phyloP scores from a whole-genome alignment of 2,888 invertebrate species.

The Phasia obesa region DNA sequence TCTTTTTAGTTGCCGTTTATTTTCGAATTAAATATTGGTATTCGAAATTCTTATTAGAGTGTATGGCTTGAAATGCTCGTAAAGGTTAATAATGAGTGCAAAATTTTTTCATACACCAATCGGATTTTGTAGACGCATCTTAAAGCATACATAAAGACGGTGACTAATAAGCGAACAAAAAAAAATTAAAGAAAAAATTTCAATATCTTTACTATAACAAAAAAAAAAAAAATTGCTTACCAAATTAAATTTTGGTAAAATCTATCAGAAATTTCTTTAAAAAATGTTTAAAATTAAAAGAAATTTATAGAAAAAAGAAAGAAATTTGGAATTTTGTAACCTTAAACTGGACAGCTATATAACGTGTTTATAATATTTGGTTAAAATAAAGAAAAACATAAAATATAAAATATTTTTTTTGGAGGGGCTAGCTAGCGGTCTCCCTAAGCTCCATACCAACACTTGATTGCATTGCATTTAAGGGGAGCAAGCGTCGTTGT shows the following conservation, averaged over 20 bases:
- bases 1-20: slow-evolving; percentile 15
- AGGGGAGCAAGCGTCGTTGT: slow-evolving; percentile 63
- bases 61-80: slow-evolving; percentile 63
- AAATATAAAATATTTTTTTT: slow-evolving; percentile 28
- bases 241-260: slow-evolving; percentile 8
- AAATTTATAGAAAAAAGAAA: slow-evolving; percentile 21
- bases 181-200: slow-evolving; percentile 26
- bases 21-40: slow-evolving; percentile 72
- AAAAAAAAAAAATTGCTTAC: neutral
- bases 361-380: slow-evolving; percentile 30
- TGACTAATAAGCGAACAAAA: slow-evolving; percentile 52
- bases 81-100: slow-evolving; percentile 74
- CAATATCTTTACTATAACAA: slow-evolving; percentile 19
- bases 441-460: slow-evolving; percentile 37
- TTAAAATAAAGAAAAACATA: slow-evolving; percentile 7
- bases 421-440: slow-evolving; percentile 56
- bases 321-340: neutral
- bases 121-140: slow-evolving; percentile 73
- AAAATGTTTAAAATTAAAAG: slow-evolving; percentile 29
- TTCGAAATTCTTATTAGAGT: slow-evolving; percentile 64
- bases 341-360: slow-evolving; percentile 39
- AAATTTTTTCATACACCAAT: slow-evolving; percentile 73
- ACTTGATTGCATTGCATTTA: slow-evolving; percentile 28
- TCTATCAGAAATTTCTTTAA: neutral
- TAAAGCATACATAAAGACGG: slow-evolving; percentile 69